Evolutionary conservation across 1,140 invertebrate genomes (phyloP).

Genomic region (Papilio glaucus): DNA sequence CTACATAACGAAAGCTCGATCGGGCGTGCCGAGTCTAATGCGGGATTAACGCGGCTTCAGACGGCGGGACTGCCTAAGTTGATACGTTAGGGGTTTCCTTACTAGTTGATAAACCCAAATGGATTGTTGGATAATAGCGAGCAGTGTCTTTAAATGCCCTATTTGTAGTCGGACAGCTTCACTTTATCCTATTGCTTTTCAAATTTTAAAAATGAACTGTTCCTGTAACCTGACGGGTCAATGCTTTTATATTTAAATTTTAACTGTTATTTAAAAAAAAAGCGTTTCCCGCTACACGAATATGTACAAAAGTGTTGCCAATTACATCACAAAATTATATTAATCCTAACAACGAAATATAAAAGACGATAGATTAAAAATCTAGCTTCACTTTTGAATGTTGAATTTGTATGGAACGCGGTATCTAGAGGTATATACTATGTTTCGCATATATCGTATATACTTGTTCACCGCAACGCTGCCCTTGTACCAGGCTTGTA

Average conservation of each 20-base stretch:
- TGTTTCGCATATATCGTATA: background rate
- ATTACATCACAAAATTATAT: too few relatives aligned
- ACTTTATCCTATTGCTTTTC: background rate
- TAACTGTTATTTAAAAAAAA: too few relatives aligned
- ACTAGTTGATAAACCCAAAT: constrained; percentile 4
- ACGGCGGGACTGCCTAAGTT: constrained; percentile 17
- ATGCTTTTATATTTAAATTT: too few relatives aligned
- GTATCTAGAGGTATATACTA: too few relatives aligned
- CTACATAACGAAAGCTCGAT: constrained; percentile 13
- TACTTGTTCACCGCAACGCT: background rate
- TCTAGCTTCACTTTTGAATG: too few relatives aligned
- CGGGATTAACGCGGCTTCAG: constrained; percentile 26
- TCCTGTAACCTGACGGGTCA: too few relatives aligned
- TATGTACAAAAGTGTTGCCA: too few relatives aligned
- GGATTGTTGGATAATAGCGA: background rate
- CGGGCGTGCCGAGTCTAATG: background rate
- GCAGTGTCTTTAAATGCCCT: background rate
- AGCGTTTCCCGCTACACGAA: too few relatives aligned
- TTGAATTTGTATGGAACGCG: too few relatives aligned
- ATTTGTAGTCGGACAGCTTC: background rate
- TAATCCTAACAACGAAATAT: too few relatives aligned
- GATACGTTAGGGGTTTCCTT: constrained; percentile 16
- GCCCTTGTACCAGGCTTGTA: background rate
- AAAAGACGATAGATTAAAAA: too few relatives aligned
- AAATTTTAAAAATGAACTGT: too few relatives aligned